Percentiles rank a stretch among this genome's conserved stretches.
These are phyloP conservation scores for Acridotheres tristis DNA, from an alignment of 2,797 vertebrate genomes.

Conservation along the genomic window DNA sequence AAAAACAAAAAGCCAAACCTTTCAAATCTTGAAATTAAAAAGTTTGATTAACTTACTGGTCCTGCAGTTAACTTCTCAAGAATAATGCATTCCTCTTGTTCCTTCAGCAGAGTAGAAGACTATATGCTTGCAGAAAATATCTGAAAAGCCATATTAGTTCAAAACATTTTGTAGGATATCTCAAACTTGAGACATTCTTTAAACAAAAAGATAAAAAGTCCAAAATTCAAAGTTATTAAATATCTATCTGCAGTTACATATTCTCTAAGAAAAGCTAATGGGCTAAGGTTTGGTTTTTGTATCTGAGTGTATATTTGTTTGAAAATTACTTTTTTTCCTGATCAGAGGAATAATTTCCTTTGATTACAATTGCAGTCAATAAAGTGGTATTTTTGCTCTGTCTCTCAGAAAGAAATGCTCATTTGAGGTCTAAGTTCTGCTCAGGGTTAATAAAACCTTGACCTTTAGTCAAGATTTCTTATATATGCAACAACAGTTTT, in stretches of 20 bases:
- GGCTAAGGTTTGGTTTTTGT: fast-evolving
- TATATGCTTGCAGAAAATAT: neutral
- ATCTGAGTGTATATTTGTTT: neutral
- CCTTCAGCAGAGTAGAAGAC: neutral
- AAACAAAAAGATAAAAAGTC: neutral
- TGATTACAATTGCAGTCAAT: neutral
- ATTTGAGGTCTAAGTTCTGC: neutral
- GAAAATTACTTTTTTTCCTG: neutral
- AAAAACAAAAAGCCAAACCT: neutral
- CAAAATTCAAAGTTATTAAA: neutral
- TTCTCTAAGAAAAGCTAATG: neutral
- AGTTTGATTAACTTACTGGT: neutral
- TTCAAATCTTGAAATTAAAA: neutral
- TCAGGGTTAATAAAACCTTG: neutral
- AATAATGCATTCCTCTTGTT: neutral
- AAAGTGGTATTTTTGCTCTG: neutral
- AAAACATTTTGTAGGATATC: neutral
- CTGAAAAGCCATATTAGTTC: neutral
- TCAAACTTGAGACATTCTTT: neutral
- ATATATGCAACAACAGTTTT: neutral
- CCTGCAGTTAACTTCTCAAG: neutral
- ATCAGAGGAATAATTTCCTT: neutral
- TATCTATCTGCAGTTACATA: neutral
- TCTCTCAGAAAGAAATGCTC: neutral
- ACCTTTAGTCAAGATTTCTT: neutral